A percentile compares a stretch with the other conserved stretches of the same genome.
phyloP scores from a whole-genome alignment of 2,797 vertebrate genomes.

The Manis pentadactyla region DNA sequence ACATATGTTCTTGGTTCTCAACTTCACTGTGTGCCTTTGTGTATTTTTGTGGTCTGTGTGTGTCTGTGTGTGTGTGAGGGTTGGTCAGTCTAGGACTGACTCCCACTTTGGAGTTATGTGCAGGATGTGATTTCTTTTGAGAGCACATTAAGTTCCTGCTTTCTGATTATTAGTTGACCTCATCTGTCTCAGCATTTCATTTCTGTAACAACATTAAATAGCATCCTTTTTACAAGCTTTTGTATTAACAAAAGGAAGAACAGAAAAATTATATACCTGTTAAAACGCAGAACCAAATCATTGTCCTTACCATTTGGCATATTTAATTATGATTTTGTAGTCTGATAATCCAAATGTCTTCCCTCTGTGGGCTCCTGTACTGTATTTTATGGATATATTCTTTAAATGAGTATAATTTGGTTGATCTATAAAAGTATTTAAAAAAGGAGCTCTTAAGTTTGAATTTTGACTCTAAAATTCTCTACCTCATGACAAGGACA shows the following conservation, averaged over 20 bases:
- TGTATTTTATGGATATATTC: neutral
- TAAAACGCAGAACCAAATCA: neutral
- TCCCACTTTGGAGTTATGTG: neutral
- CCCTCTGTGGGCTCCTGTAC: neutral
- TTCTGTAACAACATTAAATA: neutral
- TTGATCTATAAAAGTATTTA: neutral
- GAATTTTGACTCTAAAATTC: neutral
- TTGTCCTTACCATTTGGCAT: neutral
- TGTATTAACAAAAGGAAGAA: neutral
- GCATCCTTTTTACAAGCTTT: neutral
- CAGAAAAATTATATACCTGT: neutral
- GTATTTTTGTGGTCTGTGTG: neutral
- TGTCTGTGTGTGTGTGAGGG: too few relatives aligned
- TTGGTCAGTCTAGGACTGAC: neutral
- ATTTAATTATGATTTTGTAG: neutral
- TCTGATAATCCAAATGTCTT: neutral
- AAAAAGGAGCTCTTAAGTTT: neutral
- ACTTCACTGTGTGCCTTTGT: neutral
- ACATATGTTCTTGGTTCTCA: slow-evolving; percentile 37
- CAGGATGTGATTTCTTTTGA: slow-evolving; percentile 64
- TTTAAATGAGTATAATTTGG: neutral
- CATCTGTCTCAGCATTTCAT: slow-evolving; percentile 66
- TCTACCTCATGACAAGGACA: neutral
- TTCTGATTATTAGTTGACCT: slow-evolving; percentile 69
- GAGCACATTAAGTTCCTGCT: slow-evolving; percentile 72